Evolutionary conservation across 2,797 vertebrate species (phyloP).

Genomic region (Cetoscarus ocellatus): DNA sequence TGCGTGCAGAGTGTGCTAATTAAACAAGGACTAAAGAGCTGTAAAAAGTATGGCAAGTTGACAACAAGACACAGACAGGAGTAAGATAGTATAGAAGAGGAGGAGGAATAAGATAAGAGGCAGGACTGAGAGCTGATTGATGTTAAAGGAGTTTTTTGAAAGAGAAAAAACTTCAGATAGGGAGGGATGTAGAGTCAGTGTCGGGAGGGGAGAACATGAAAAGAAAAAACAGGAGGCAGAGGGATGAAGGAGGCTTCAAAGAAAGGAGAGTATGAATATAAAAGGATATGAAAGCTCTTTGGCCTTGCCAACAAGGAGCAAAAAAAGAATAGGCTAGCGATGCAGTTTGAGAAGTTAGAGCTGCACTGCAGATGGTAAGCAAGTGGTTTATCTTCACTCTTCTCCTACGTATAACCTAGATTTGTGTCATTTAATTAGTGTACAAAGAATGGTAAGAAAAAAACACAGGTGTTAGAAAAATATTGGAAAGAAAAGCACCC

Average conservation of each 20-base stretch:
- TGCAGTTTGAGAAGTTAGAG: constrained; percentile 61
- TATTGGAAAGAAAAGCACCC: no score
- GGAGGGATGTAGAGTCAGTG: constrained; percentile 2
- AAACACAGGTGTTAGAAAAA: no score
- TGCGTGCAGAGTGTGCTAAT: constrained; percentile 64
- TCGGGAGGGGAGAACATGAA: constrained; percentile 8
- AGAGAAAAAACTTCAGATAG: constrained; percentile 16
- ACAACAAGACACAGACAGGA: constrained; percentile 34
- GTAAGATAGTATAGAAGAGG: constrained; percentile 1
- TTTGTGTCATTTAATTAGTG: constrained; percentile 18
- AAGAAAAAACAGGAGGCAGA: neutral
- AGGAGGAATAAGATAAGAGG: constrained; percentile 13
- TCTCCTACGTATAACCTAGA: constrained; percentile 25
- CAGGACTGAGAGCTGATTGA: neutral
- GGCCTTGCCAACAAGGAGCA: constrained; percentile 55
- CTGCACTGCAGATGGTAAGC: constrained; percentile 74
- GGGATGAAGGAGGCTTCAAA: constrained; percentile 37
- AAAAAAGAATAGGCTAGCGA: constrained; percentile 49
- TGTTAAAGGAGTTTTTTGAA: neutral
- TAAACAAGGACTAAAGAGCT: constrained; percentile 68
- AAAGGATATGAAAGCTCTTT: constrained; percentile 54
- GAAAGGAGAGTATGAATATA: constrained; percentile 39
- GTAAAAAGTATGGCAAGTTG: constrained; percentile 49
- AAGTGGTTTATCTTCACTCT: constrained; percentile 37
- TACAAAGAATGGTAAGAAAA: neutral